These are phyloP conservation scores for Microcebus ravelobensis DNA, from an alignment of 2,113 vertebrate species.

Conservation along the genomic window DNA sequence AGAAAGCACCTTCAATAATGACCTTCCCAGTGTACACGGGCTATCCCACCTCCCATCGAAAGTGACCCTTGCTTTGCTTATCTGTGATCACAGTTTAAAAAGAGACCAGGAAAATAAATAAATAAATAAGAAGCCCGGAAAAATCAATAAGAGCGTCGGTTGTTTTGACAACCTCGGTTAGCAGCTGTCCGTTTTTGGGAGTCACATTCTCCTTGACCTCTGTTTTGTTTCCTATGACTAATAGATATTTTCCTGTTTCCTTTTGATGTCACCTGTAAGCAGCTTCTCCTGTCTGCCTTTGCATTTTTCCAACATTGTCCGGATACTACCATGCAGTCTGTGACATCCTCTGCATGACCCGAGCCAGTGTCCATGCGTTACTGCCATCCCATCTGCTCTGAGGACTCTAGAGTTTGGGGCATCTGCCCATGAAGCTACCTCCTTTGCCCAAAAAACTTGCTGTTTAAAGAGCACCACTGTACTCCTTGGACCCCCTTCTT, in stretches of 20 bases:
- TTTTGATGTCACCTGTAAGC: background rate
- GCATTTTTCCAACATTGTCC: background rate
- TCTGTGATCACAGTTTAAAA: background rate
- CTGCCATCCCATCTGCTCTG: background rate
- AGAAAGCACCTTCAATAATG: background rate
- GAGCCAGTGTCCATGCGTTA: background rate
- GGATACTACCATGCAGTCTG: background rate
- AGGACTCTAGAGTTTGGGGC: background rate
- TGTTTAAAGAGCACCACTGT: background rate
- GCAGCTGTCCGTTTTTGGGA: background rate
- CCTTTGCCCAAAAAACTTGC: background rate
- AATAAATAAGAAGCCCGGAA: background rate
- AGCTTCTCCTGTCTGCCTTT: background rate
- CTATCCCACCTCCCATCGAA: background rate
- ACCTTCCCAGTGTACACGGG: background rate
- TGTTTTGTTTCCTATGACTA: slow-evolving; percentile 31
- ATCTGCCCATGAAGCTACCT: background rate
- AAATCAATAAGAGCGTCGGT: background rate
- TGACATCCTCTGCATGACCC: background rate
- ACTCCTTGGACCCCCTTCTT: background rate
- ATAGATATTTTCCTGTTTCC: background rate
- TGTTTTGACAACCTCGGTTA: background rate
- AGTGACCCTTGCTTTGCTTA: background rate
- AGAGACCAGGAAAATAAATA: background rate
- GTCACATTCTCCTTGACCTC: background rate